Conservation (phyloP, 2,888 invertebrate genomes). For the Drosophila lutescens region DNA sequence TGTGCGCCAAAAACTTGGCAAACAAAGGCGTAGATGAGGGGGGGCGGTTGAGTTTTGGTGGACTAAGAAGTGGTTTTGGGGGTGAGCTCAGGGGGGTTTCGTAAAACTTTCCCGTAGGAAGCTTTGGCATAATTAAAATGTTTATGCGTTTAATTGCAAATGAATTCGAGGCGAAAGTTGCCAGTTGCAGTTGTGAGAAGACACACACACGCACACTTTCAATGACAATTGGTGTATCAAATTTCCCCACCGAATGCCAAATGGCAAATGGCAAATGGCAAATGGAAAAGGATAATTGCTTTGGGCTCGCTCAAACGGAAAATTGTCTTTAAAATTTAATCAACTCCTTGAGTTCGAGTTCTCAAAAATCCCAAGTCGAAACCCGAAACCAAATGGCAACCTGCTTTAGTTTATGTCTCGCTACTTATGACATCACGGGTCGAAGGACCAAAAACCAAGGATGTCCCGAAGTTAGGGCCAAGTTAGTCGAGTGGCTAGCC, state of each 20-base stretch:
- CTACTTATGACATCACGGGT: conserved; percentile 28
- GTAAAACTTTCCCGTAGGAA: conserved; percentile 19
- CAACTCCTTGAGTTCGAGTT: conserved; percentile 9
- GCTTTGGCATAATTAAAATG: conserved; percentile 50
- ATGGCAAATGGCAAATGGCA: too few relatives aligned
- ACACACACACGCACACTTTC: not conserved
- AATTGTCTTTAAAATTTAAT: conserved; percentile 54
- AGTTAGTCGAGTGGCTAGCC: conserved; percentile 30
- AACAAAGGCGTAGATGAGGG: conserved; percentile 18
- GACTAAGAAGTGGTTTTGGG: not conserved
- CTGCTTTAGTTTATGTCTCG: conserved; percentile 27
- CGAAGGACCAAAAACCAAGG: not conserved
- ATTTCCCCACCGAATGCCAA: conserved; percentile 3
- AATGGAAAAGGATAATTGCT: conserved; percentile 38
- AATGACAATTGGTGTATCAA: conserved; percentile 42
- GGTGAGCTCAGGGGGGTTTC: not conserved
- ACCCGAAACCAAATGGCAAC: not conserved
- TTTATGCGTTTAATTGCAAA: conserved; percentile 54
- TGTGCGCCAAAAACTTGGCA: conserved; percentile 44
- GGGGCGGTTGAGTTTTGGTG: not conserved
- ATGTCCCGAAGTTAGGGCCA: conserved; percentile 1
- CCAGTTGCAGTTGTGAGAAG: not conserved
- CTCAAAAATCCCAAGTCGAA: too few relatives aligned
- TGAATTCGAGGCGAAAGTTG: conserved; percentile 44
- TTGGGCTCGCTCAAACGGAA: conserved; percentile 39